Conservation (phyloP, 2,113 vertebrate genomes). For the Barbus barbus region DNA sequence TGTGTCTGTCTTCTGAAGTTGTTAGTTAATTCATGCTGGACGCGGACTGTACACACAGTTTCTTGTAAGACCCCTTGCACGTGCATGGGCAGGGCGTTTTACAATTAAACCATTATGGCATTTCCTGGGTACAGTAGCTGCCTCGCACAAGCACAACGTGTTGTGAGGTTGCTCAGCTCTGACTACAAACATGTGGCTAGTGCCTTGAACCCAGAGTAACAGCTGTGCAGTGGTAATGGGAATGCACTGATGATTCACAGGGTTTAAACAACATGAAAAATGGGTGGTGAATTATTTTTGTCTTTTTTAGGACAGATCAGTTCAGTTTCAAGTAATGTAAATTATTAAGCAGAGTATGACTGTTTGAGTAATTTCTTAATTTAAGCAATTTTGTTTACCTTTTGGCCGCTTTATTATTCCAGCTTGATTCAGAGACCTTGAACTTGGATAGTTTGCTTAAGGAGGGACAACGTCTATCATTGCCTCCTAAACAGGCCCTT, state of each 20-base stretch:
- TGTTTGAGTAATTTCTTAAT: neutral
- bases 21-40: constrained; percentile 8
- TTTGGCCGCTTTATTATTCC: neutral
- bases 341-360: too few relatives aligned
- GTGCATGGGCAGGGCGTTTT: constrained; percentile 56
- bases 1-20: neutral
- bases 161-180: constrained; percentile 22
- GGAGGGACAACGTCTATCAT: constrained; percentile 48
- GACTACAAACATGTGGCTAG: neutral
- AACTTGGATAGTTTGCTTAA: constrained; percentile 60
- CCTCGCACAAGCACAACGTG: constrained; percentile 15
- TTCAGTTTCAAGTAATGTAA: neutral
- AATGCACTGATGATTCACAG: neutral
- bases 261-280: neutral
- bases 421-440: constrained; percentile 51
- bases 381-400: neutral
- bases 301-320: neutral
- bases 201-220: constrained; percentile 11
- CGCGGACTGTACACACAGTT: neutral
- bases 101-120: constrained; percentile 45
- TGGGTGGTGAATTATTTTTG: neutral
- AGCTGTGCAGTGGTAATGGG: neutral
- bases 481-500: constrained; percentile 52
- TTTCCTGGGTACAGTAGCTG: constrained; percentile 56
- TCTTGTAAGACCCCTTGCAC: constrained; percentile 22